Evolutionary conservation across 2,797 vertebrate genomes (phyloP).

Genomic region (Rhynchonycteris naso): DNA sequence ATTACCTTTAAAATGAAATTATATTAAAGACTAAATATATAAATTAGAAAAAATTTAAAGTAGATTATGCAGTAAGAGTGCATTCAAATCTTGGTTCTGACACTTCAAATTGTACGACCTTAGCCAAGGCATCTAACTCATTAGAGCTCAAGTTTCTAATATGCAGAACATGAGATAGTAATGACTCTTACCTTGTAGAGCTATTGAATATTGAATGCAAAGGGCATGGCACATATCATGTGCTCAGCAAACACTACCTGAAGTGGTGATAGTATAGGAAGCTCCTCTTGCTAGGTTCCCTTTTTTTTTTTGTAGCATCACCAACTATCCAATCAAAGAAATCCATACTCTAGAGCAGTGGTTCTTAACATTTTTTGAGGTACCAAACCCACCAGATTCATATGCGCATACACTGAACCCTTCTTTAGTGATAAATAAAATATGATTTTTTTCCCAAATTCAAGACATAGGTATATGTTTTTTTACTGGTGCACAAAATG

Average conservation of each 20-base stretch:
- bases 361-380: no score
- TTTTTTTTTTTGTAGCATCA: neutral
- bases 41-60: slow-evolving; percentile 9
- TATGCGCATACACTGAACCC: no score
- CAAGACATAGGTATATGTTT: no score
- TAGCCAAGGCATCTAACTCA: neutral
- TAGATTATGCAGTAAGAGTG: neutral
- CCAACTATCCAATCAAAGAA: neutral
- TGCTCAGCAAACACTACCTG: neutral
- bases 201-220: neutral
- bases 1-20: neutral
- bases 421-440: no score
- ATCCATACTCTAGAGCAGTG: neutral
- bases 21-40: neutral
- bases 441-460: no score
- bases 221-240: neutral
- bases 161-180: neutral
- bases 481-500: no score
- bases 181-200: neutral
- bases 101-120: neutral
- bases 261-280: neutral
- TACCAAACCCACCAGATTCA: no score
- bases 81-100: neutral
- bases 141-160: neutral
- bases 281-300: neutral